Percentiles rank a stretch among this genome's conserved stretches.
Evolutionary conservation across 2,113 vertebrate species (phyloP).

Genomic region (Willisornis vidua): DNA sequence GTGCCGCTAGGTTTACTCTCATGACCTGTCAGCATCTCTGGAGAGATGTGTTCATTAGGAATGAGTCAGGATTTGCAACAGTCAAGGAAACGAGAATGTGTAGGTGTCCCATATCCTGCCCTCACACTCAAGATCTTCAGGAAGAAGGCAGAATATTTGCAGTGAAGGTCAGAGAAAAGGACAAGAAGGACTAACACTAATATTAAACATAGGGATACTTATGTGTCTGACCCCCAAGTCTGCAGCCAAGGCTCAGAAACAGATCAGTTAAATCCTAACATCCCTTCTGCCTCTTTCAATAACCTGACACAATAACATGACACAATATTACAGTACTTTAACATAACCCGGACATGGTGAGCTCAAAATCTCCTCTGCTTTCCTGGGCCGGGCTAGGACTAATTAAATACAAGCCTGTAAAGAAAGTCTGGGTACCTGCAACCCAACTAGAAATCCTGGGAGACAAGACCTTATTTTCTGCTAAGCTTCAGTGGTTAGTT

Average conservation of each 20-base stretch:
- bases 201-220: neutral
- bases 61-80: neutral
- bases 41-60: neutral
- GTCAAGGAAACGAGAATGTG: neutral
- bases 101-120: neutral
- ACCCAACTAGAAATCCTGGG: neutral
- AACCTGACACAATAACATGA: neutral
- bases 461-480: neutral
- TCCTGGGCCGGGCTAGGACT: neutral
- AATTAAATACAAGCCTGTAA: neutral
- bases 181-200: neutral
- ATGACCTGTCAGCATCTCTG: neutral
- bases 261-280: neutral
- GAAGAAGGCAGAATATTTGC: neutral
- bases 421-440: neutral
- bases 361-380: neutral
- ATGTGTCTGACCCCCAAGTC: neutral
- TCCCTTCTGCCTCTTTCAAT: neutral
- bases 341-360: accelerated
- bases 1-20: neutral
- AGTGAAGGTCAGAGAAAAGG: neutral
- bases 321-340: neutral
- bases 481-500: neutral
- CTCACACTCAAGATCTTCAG: neutral
- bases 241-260: neutral